Evolutionary conservation across 2,888 invertebrate genomes (phyloP), one percentile per base, ranked within the genome.

Genomic region (Papilio protenor): DNA sequence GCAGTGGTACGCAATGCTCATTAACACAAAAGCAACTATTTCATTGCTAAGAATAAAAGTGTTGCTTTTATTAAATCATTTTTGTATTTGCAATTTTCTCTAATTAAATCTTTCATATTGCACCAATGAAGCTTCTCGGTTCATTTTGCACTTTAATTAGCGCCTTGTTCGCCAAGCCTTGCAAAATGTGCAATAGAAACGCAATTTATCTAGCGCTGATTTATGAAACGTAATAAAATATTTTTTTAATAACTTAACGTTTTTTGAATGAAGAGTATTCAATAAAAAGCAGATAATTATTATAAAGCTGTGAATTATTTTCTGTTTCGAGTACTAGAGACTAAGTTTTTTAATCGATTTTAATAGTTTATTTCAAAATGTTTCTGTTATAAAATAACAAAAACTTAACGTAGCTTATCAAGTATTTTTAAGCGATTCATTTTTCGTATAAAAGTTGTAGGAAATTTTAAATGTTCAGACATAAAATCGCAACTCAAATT

Each of bases 81-180:
- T 61, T 21, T 59, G 10, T 33, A 18, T 64, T 64, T 45, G n/a
- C 11, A n/a, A n/a, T n/a, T 45, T 66, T 45, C 45, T 64, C 33
- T 64, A 64, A 33, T 64, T 64, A 64, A 64, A 64, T 64, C 8
- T 64, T 64, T 66, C 18, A 45, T 66, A 66, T n/a, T n/a, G 40
- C 66, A 40, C 12, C n/a, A n/a, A 66, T n/a, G n/a, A 40, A 66
- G 45, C 40, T 40, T 21, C n/a, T 12, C n/a, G 45, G 40, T 66
- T 66, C 66, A 45, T 66, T 66, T 66, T 66, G 66, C 40, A 66
- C 66, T 66, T 66, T 66, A 66, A 64, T 64, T 64, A 40, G 40
- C n/a, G 40, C 40, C 66, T 40, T n/a, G 40, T 66, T 66, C 66
- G 40, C 40, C 45, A 21, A 66, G 18, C 45, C n/a, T 40, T 66